These are phyloP conservation scores for Argya squamiceps DNA, from an alignment of 2,797 vertebrate species.

Conservation along the genomic window DNA sequence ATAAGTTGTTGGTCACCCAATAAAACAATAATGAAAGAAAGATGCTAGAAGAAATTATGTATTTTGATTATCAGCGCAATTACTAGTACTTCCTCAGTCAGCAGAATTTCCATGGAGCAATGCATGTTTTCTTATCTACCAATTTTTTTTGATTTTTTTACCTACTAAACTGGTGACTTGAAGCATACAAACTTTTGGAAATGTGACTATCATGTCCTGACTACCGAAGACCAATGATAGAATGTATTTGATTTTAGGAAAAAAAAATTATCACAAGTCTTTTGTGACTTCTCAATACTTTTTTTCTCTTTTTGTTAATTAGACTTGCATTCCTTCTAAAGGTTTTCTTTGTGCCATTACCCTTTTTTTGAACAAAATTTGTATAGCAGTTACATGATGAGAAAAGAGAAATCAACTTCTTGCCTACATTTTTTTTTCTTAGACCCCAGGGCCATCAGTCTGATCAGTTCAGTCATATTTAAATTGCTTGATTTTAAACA, in stretches of 20 bases:
- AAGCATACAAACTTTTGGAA: not conserved
- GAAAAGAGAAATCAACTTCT: not conserved
- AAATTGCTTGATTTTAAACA: not conserved
- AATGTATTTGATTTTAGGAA: rapidly evolving
- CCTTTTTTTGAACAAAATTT: not conserved
- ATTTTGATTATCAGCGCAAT: not conserved
- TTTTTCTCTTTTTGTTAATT: not conserved
- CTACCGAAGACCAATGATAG: not conserved
- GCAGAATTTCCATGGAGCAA: not conserved
- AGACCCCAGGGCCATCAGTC: not conserved
- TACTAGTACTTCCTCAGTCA: not conserved
- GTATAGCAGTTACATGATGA: not conserved
- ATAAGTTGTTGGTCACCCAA: not conserved
- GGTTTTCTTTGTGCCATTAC: not conserved
- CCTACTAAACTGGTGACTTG: not conserved
- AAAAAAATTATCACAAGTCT: not conserved
- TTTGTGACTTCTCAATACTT: not conserved
- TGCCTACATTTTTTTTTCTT: not conserved
- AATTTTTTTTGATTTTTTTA: not conserved
- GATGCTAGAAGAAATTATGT: not conserved
- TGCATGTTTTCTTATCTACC: not conserved
- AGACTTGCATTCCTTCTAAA: not conserved
- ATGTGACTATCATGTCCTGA: not conserved
- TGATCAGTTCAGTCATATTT: not conserved
- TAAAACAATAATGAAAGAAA: not conserved